Conservation (phyloP, 2,113 vertebrate species). For the Psittacara wagleri region DNA sequence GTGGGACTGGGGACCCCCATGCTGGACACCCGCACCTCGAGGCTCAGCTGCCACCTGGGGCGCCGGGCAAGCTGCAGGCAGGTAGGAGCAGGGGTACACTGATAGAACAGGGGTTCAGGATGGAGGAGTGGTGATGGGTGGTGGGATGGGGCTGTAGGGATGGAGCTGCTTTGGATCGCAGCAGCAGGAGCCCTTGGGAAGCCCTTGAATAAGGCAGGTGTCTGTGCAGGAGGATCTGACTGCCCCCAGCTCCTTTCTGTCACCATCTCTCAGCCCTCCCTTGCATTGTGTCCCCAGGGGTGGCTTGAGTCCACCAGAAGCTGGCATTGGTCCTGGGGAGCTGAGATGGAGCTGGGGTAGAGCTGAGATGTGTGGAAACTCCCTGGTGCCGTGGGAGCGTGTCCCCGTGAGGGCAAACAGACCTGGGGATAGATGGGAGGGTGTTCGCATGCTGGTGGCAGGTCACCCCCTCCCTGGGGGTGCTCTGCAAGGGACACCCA, state of each 20-base stretch:
- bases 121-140: fast-evolving
- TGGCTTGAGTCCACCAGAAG: neutral
- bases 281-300: neutral
- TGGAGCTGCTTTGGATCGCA: fast-evolving
- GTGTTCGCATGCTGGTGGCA: neutral
- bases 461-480: neutral
- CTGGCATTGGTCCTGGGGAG: neutral
- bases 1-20: neutral
- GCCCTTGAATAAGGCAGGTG: neutral
- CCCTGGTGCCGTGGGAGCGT: fast-evolving
- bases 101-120: fast-evolving
- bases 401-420: neutral
- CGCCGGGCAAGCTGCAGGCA: conserved; percentile 43
- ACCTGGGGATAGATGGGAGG: neutral
- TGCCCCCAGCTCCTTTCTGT: neutral
- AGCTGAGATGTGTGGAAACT: neutral
- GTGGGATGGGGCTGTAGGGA: neutral
- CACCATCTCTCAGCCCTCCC: neutral
- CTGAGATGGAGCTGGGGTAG: neutral
- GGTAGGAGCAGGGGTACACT: neutral
- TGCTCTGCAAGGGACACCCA: neutral
- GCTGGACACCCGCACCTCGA: neutral
- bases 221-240: neutral
- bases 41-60: conserved; percentile 27
- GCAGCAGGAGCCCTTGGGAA: neutral